Base-by-base conservation (phyloP, 2,888 invertebrate species). In the Hemistola chrysoprasaria region DNA sequence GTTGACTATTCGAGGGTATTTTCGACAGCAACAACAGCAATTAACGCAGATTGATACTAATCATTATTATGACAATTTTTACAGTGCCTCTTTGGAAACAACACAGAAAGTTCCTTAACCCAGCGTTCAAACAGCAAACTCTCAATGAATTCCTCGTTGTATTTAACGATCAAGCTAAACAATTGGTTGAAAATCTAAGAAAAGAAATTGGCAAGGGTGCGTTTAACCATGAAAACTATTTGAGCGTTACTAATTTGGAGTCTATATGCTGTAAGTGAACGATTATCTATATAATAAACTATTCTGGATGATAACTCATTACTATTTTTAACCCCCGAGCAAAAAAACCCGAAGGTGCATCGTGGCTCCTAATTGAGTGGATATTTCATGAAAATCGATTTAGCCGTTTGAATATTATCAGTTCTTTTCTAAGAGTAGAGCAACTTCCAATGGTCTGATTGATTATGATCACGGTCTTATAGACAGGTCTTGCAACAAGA, bases 61-160 rank as follows among this genome's bases (percentile, higher is more conserved):
- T 3, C 16, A 16, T 16, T 8, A 11, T 24, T 23, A n/a, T n/a
- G n/a, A n/a, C n/a, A n/a, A n/a, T n/a, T n/a, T 32, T 48, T 50
- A 6, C 41, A 66, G 66, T 52, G 1, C 29, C 56, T 3, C 40
- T 38, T 1, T 67, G 66, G 65, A 65, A 61, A 38, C 38, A 39
- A 0, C 56, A 62, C 23, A 50, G 66, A 1, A 65, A 63, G 29
- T 24, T 59, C 2, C 26, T 68, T 6, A 59, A 47, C 21, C 56
- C 60, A 8, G 50, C 59, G 0, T 65, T 66, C 38, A 55, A 43
- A 6, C 64, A 58, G 8, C 52, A 56, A 9, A 42, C 51, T 0
- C 30, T 66, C 6, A 53, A 65, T 2, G 47, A 50, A 0, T 64
- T 57, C 29, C 22, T 65, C 0, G 37, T 33, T 0, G 50, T 60